Percentiles rank a stretch among this genome's conserved stretches.
These are phyloP conservation scores for Apocheima hispidaria DNA, from an alignment of 2,888 invertebrate species.

Conservation along the genomic window DNA sequence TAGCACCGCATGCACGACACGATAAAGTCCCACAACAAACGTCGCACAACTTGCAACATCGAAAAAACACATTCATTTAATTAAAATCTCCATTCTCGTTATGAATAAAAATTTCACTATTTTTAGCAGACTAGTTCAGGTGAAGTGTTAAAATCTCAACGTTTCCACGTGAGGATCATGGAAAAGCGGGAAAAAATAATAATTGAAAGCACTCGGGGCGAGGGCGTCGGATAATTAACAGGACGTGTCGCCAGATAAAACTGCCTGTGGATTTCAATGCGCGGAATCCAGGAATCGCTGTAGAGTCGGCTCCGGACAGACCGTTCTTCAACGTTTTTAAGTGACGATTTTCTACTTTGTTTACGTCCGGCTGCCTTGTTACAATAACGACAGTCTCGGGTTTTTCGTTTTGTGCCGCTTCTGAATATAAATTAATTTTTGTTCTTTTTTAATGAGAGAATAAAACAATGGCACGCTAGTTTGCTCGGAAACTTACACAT, in stretches of 20 bases:
- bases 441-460: slow-evolving; percentile 53
- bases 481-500: slow-evolving; percentile 28
- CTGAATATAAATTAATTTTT: slow-evolving; percentile 64
- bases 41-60: slow-evolving; percentile 53
- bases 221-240: slow-evolving; percentile 84
- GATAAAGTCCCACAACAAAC: slow-evolving; percentile 57
- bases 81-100: slow-evolving; percentile 73
- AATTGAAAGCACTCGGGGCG: slow-evolving; percentile 80
- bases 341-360: slow-evolving; percentile 75
- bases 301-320: slow-evolving; percentile 60
- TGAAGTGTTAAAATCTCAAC: slow-evolving; percentile 85
- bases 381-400: slow-evolving; percentile 60
- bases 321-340: slow-evolving; percentile 72
- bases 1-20: slow-evolving; percentile 43
- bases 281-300: slow-evolving; percentile 67
- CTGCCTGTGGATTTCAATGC: slow-evolving; percentile 79
- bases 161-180: slow-evolving; percentile 80
- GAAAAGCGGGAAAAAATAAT: slow-evolving; percentile 79
- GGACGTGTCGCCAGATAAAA: slow-evolving; percentile 83
- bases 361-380: slow-evolving; percentile 64
- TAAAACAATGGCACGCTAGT: slow-evolving; percentile 38
- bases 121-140: slow-evolving; percentile 78
- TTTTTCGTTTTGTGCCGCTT: slow-evolving; percentile 55
- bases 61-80: slow-evolving; percentile 77
- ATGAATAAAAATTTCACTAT: slow-evolving; percentile 74